Conservation (phyloP, 2,888 invertebrate genomes). For the Hirtodrosophila alboralis region DNA sequence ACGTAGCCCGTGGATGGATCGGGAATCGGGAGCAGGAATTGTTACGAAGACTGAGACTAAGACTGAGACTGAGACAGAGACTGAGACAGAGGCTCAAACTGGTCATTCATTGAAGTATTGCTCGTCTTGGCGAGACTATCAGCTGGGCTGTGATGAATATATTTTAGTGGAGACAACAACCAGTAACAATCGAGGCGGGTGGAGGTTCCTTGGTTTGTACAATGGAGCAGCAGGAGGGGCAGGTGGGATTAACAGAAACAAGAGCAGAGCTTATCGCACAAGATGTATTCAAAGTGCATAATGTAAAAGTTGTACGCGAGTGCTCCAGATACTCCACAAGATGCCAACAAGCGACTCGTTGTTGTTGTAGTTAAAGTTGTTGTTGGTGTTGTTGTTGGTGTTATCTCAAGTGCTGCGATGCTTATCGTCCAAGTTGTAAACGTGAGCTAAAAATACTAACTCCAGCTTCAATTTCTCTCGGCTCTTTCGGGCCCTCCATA, state of each 20-base stretch:
- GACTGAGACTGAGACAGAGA: conserved; percentile 2
- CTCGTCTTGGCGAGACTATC: conserved; percentile 53
- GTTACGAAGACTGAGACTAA: neutral
- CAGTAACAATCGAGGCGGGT: conserved; percentile 6
- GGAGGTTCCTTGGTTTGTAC: no score
- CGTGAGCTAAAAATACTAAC: conserved; percentile 74
- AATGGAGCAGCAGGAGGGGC: neutral
- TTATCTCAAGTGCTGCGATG: conserved; percentile 77
- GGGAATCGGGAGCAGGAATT: neutral
- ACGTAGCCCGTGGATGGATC: conserved; percentile 2
- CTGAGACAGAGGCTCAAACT: conserved; percentile 23
- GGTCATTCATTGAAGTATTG: conserved; percentile 71
- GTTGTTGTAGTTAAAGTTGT: conserved; percentile 17
- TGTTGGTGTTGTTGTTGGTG: conserved; percentile 39
- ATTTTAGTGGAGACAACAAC: conserved; percentile 70
- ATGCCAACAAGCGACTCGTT: conserved; percentile 42
- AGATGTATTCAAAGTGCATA: conserved; percentile 77
- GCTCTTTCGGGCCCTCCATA: conserved; percentile 48
- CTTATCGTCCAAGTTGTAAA: conserved; percentile 70
- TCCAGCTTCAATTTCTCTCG: conserved; percentile 35
- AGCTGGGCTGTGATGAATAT: conserved; percentile 68
- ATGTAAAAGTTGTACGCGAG: conserved; percentile 74
- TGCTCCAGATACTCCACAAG: conserved; percentile 69
- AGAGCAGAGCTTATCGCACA: conserved; percentile 67
- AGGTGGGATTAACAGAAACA: conserved; percentile 37